These are phyloP conservation scores for Drosophila kokeensis DNA, from an alignment of 2,888 invertebrate genomes.

Conservation along the genomic window DNA sequence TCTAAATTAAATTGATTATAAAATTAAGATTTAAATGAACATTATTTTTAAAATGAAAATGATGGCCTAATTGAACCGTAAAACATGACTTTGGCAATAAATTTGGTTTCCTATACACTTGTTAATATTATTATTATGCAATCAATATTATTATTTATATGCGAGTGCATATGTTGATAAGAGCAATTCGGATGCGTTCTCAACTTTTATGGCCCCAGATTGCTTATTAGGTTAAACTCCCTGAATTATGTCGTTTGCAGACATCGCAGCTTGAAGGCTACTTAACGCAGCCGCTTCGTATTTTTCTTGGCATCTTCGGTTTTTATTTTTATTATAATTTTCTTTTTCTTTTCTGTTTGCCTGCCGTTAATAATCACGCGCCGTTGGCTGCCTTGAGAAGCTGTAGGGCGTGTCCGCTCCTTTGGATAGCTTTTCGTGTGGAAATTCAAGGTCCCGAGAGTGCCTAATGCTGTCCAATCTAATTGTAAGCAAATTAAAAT, in stretches of 20 bases:
- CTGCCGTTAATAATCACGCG: conserved; percentile 46
- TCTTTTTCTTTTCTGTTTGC: conserved; percentile 5
- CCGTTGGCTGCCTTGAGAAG: conserved; percentile 13
- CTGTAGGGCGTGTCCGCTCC: conserved; percentile 28
- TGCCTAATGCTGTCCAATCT: conserved; percentile 31
- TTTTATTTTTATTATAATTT: conserved; percentile 2
- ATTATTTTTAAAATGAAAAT: neutral
- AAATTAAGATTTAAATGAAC: neutral
- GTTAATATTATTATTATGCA: neutral
- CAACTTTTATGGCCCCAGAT: neutral
- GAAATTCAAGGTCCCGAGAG: conserved; percentile 23
- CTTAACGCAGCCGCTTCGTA: conserved; percentile 46
- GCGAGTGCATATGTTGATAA: conserved; percentile 7
- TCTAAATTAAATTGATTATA: neutral
- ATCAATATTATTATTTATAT: neutral
- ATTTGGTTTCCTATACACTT: neutral
- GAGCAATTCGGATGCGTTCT: conserved; percentile 27
- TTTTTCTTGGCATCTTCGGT: conserved; percentile 10
- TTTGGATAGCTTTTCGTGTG: conserved; percentile 1
- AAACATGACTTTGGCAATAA: neutral
- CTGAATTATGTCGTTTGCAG: conserved; percentile 62
- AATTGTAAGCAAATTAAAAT: conserved; percentile 69
- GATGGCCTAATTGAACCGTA: neutral
- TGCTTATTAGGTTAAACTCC: conserved; percentile 42
- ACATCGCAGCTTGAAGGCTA: conserved; percentile 49